Percentiles rank a stretch among this genome's conserved stretches.
phyloP scores from a whole-genome alignment of 2,113 vertebrate genomes.

The Lichenostomus cassidix region DNA sequence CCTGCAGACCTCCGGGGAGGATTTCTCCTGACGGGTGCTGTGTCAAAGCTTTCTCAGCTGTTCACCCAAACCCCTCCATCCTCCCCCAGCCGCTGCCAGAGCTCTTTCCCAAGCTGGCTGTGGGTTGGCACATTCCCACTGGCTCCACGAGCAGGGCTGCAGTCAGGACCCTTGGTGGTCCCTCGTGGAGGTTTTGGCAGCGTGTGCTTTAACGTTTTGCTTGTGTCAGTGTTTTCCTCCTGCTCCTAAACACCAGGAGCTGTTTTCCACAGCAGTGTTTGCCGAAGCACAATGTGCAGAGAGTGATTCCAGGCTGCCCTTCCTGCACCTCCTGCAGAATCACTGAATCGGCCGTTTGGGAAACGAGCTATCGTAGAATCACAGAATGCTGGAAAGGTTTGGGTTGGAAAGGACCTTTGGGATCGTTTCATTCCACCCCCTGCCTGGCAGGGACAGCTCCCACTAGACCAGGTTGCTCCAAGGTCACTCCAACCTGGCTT shows the following conservation, averaged over 20 bases:
- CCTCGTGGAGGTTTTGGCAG: accelerated
- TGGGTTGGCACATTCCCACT: background rate
- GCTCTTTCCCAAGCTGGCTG: background rate
- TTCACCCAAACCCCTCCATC: background rate
- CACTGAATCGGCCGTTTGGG: accelerated
- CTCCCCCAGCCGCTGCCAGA: background rate
- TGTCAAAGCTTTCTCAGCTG: conserved; percentile 62
- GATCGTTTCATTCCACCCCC: background rate
- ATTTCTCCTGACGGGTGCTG: background rate
- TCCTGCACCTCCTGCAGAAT: accelerated
- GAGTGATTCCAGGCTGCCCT: accelerated
- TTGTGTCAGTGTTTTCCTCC: background rate
- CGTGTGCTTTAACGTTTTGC: accelerated
- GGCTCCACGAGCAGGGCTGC: accelerated
- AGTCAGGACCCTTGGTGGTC: background rate
- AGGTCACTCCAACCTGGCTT: background rate
- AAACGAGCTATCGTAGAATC: background rate
- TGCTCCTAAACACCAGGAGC: background rate
- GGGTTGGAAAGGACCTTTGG: background rate
- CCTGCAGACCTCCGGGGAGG: background rate
- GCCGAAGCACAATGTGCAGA: background rate
- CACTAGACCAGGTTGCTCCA: background rate
- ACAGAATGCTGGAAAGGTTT: background rate
- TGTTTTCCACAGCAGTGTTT: accelerated
- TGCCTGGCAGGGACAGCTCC: background rate